Conservation (phyloP, 2,113 vertebrate genomes). For the Nesospiza acunhae region DNA sequence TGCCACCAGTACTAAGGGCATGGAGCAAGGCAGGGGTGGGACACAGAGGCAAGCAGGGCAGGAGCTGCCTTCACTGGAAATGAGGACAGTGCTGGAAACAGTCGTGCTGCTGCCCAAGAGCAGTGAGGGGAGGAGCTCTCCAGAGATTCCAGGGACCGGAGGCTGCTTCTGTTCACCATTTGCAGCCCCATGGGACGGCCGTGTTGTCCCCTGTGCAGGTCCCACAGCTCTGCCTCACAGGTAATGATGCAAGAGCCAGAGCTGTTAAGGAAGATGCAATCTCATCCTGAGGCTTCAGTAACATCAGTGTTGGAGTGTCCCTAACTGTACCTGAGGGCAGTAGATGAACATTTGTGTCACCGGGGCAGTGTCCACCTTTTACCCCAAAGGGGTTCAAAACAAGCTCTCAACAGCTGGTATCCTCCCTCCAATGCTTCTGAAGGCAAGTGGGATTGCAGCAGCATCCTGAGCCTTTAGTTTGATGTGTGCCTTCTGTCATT, state of each 20-base stretch:
- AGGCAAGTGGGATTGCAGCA: not conserved
- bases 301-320: not conserved
- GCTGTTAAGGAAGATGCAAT: not conserved
- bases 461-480: not conserved
- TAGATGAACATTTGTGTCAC: rapidly evolving
- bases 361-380: rapidly evolving
- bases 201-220: not conserved
- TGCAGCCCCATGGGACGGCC: not conserved
- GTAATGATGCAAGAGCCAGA: not conserved
- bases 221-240: not conserved
- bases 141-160: not conserved
- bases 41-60: not conserved
- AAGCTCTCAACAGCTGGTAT: not conserved
- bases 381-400: not conserved
- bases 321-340: not conserved
- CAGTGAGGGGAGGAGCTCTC: not conserved
- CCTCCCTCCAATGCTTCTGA: not conserved
- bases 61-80: not conserved
- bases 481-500: not conserved
- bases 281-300: not conserved
- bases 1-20: rapidly evolving
- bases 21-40: not conserved
- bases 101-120: not conserved
- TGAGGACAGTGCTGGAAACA: not conserved
- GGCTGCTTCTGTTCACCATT: not conserved